Percentiles rank a stretch among this genome's conserved stretches.
These are phyloP conservation scores for Pseudopipra pipra DNA, from an alignment of 2,113 vertebrate genomes.

Conservation along the genomic window DNA sequence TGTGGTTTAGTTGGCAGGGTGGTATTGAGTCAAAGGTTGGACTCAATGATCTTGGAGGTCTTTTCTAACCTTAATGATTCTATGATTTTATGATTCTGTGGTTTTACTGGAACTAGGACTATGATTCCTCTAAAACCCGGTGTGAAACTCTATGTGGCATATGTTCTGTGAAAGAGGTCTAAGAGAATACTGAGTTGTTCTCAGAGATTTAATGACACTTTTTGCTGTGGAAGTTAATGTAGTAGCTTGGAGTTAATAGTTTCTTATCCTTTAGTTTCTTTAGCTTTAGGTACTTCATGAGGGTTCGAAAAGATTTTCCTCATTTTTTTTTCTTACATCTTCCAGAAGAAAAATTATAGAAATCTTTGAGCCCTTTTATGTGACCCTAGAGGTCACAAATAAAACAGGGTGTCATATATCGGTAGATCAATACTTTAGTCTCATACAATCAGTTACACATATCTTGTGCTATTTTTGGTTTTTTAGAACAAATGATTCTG, in stretches of 20 bases:
- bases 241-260: neutral
- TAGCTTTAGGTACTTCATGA: neutral
- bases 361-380: neutral
- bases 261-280: neutral
- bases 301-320: neutral
- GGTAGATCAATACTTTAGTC: neutral
- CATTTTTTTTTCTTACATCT: neutral
- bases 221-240: neutral
- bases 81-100: neutral
- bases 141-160: neutral
- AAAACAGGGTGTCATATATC: neutral
- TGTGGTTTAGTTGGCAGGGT: neutral
- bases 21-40: neutral
- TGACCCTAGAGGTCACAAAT: neutral
- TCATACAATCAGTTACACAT: neutral
- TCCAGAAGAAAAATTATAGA: neutral
- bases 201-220: neutral
- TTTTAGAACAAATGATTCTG: neutral
- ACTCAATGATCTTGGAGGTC: too few species aligned
- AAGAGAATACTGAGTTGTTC: neutral
- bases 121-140: neutral
- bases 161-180: fast-evolving
- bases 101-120: neutral
- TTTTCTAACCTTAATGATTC: neutral
- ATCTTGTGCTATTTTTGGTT: neutral